phyloP scores from a whole-genome alignment of 1,140 invertebrate species.

The Heliconius nattereri region DNA sequence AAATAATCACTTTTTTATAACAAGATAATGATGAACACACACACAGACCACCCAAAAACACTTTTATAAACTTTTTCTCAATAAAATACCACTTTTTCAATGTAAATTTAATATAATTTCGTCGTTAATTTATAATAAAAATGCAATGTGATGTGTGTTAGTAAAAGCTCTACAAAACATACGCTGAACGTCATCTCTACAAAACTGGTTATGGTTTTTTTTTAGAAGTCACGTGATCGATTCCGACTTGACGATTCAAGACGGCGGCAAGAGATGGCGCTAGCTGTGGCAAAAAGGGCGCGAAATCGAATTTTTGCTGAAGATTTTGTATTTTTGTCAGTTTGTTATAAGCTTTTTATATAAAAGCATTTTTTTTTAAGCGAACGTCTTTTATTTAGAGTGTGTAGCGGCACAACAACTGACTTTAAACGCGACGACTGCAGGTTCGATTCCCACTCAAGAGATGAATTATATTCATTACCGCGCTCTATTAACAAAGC shows the following conservation, averaged over 20 bases:
- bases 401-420: no score
- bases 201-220: constrained; percentile 74
- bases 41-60: neutral
- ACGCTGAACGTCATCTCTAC: constrained; percentile 64
- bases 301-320: constrained; percentile 24
- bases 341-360: neutral
- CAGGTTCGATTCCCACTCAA: no score
- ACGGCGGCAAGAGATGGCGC: constrained; percentile 55
- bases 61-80: neutral
- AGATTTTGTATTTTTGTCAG: constrained; percentile 26
- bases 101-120: constrained; percentile 2
- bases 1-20: neutral
- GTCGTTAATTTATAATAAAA: neutral
- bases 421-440: no score
- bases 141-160: constrained; percentile 32
- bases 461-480: no score
- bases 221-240: constrained; percentile 65
- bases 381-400: no score
- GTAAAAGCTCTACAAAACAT: constrained; percentile 66
- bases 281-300: constrained; percentile 10
- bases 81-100: neutral
- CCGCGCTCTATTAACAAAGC: no score
- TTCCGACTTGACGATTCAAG: constrained; percentile 23
- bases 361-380: no score
- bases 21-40: neutral